Conservation (phyloP, 2,888 invertebrate genomes). For the Synergus gifuensis region DNA sequence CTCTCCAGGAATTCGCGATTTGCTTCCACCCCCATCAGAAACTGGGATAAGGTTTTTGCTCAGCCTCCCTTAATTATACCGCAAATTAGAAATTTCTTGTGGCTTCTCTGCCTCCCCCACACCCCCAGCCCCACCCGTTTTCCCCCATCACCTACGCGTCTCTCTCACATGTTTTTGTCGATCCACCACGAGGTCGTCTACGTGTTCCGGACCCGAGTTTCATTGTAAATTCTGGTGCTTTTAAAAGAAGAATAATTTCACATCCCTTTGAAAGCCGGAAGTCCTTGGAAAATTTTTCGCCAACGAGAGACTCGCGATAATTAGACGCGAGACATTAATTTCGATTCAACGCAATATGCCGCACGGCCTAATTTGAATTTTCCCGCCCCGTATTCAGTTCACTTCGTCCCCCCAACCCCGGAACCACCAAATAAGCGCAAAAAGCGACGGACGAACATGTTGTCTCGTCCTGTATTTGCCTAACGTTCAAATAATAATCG, state of each 20-base stretch:
- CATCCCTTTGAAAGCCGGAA: background rate
- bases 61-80: slow-evolving; percentile 76
- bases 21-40: slow-evolving; percentile 67
- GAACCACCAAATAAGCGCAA: slow-evolving; percentile 56
- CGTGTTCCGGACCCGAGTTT: slow-evolving; percentile 56
- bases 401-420: background rate
- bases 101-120: slow-evolving; percentile 52
- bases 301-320: slow-evolving; percentile 63
- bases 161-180: slow-evolving; percentile 66
- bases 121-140: slow-evolving; percentile 33
- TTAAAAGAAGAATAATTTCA: slow-evolving; percentile 12
- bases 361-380: slow-evolving; percentile 75
- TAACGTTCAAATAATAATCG: slow-evolving; percentile 74
- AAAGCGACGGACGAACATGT: slow-evolving; percentile 68
- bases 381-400: slow-evolving; percentile 60
- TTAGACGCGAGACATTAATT: slow-evolving; percentile 76
- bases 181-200: slow-evolving; percentile 63
- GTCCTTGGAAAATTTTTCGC: background rate
- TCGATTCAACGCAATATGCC: slow-evolving; percentile 76
- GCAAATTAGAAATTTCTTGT: slow-evolving; percentile 77
- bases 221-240: slow-evolving; percentile 52
- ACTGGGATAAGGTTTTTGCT: slow-evolving; percentile 72
- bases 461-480: slow-evolving; percentile 72
- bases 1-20: slow-evolving; percentile 70
- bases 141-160: slow-evolving; percentile 42